Evolutionary conservation across 2,113 vertebrate genomes (phyloP).

Genomic region (Zapornia atra): DNA sequence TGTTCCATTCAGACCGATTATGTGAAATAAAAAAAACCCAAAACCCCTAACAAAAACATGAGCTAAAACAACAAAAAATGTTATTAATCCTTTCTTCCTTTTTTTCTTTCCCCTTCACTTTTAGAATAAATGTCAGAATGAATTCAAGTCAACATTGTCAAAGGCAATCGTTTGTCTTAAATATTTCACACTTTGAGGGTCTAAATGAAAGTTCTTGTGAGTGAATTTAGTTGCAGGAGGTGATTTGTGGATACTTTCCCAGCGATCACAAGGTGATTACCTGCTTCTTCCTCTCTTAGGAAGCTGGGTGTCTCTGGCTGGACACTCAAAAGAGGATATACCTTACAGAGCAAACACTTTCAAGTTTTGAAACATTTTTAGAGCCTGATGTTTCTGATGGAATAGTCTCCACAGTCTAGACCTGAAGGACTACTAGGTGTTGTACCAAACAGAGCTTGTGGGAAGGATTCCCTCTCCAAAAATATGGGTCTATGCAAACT

Average conservation of each 20-base stretch:
- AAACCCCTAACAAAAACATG: not conserved
- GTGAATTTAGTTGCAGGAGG: not conserved
- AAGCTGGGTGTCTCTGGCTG: not conserved
- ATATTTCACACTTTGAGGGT: not conserved
- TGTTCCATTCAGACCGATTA: slow-evolving; percentile 36
- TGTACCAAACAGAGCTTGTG: not conserved
- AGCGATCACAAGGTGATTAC: not conserved
- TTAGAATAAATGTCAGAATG: not conserved
- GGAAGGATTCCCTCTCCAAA: not conserved
- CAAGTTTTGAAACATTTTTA: not conserved
- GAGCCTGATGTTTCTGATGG: not conserved
- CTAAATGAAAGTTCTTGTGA: not conserved
- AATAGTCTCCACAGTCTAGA: not conserved
- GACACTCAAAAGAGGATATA: not conserved
- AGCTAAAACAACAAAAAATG: not conserved
- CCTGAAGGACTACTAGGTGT: not conserved
- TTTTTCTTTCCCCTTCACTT: not conserved
- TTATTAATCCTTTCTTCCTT: not conserved
- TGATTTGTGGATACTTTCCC: not conserved
- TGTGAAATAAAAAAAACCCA: not conserved
- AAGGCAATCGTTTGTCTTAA: not conserved
- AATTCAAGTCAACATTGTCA: slow-evolving; percentile 3
- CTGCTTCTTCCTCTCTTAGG: not conserved
- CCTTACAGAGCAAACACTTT: not conserved
- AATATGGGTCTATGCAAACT: not conserved